Percentiles rank a stretch among this genome's conserved stretches.
Conservation (phyloP, 2,797 vertebrate species). For the Diglossa cyanea region DNA sequence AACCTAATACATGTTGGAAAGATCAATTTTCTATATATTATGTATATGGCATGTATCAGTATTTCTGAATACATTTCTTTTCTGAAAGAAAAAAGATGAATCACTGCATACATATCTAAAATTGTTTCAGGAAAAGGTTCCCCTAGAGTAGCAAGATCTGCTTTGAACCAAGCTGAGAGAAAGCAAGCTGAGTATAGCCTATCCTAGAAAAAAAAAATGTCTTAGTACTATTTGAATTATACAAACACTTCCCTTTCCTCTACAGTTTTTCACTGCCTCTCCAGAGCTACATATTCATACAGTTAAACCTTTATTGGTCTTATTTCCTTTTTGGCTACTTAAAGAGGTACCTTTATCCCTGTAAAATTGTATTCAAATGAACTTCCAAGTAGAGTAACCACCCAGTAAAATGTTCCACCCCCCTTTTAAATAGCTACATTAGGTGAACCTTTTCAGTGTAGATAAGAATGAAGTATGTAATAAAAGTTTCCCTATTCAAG, state of each 20-base stretch:
- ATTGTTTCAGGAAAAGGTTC: not conserved
- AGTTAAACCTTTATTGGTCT: not conserved
- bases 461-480: not conserved
- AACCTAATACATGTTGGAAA: not conserved
- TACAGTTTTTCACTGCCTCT: not conserved
- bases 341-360: not conserved
- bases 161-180: not conserved
- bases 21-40: not conserved
- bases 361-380: not conserved
- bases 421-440: not conserved
- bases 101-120: not conserved
- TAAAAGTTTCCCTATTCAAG: not conserved
- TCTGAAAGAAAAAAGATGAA: not conserved
- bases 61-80: not conserved
- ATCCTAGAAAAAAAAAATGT: not conserved
- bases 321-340: not conserved
- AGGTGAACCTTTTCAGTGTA: not conserved
- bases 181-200: not conserved
- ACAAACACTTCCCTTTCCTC: not conserved
- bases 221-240: not conserved
- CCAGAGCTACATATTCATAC: not conserved
- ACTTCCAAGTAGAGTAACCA: not conserved
- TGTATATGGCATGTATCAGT: not conserved
- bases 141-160: not conserved
- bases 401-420: not conserved